Percentiles rank a stretch among this genome's conserved stretches.
Conservation (phyloP, 2,888 invertebrate genomes). For the Cepaea hortensis region DNA sequence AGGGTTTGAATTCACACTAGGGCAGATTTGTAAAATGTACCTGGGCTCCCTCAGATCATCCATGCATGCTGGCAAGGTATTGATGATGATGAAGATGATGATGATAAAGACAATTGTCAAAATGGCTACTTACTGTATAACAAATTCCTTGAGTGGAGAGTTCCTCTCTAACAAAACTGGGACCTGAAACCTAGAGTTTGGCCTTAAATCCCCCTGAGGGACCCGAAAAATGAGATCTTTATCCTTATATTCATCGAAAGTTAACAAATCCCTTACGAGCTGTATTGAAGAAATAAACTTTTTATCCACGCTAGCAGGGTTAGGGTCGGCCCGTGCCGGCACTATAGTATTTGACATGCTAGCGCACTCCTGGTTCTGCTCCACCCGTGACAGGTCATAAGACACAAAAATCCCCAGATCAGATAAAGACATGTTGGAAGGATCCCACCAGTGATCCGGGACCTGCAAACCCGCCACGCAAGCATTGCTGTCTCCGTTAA, state of each 20-base stretch:
- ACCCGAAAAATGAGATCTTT: constrained; percentile 89
- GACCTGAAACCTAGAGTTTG: constrained; percentile 90
- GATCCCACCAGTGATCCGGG: constrained; percentile 91
- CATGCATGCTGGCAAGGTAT: too few relatives aligned
- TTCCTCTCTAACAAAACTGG: constrained; percentile 86
- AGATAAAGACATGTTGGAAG: not conserved
- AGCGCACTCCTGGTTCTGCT: constrained; percentile 69
- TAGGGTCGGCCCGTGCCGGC: constrained; percentile 56
- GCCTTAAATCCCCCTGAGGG: constrained; percentile 91
- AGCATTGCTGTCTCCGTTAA: constrained; percentile 90
- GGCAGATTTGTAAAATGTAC: too few relatives aligned
- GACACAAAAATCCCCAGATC: constrained; percentile 84
- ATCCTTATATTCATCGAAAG: constrained; percentile 88
- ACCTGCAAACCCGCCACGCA: constrained; percentile 92
- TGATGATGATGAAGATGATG: too few relatives aligned
- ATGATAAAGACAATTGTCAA: too few relatives aligned
- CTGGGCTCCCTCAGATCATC: too few relatives aligned
- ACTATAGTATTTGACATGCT: constrained; percentile 68
- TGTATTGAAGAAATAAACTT: constrained; percentile 60
- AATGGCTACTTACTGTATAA: constrained; percentile 84
- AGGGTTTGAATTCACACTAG: too few relatives aligned
- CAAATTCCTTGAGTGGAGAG: constrained; percentile 83
- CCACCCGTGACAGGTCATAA: constrained; percentile 85
- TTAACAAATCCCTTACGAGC: constrained; percentile 57
- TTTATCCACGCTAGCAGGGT: constrained; percentile 46